Evolutionary conservation across 2,797 vertebrate genomes (phyloP).

Genomic region (Labeo calbasu): DNA sequence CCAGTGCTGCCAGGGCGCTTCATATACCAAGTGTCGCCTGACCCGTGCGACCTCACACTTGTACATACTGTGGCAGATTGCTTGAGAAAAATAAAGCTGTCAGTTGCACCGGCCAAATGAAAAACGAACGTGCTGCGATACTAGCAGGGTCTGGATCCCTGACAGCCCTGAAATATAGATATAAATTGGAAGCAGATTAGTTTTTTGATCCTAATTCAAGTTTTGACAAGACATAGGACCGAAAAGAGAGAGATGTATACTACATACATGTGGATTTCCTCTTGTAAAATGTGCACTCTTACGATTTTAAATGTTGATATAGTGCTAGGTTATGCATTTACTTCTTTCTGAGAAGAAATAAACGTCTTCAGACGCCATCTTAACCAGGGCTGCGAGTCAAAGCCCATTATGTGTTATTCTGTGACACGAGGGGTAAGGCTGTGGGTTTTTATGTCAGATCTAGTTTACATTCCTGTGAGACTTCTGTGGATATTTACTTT

Average conservation of each 20-base stretch:
- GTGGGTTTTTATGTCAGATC: slow-evolving; percentile 23
- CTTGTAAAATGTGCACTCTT: slow-evolving; percentile 45
- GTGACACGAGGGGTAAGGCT: background rate
- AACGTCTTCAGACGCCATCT: background rate
- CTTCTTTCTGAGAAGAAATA: background rate
- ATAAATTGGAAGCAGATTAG: slow-evolving; percentile 98
- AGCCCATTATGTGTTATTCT: background rate
- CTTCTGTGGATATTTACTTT: slow-evolving; percentile 1
- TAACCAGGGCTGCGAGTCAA: background rate
- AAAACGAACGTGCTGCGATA: slow-evolving; percentile 90
- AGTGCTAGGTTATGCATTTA: background rate
- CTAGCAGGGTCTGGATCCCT: slow-evolving; percentile 81
- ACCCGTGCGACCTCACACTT: slow-evolving; percentile 90
- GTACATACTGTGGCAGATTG: slow-evolving; percentile 96
- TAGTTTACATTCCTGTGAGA: slow-evolving; percentile 20
- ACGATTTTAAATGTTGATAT: background rate
- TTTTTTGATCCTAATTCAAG: slow-evolving; percentile 95
- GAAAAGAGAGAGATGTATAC: slow-evolving; percentile 60
- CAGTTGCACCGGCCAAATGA: slow-evolving; percentile 96
- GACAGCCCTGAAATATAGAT: slow-evolving; percentile 99
- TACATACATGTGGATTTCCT: slow-evolving; percentile 52
- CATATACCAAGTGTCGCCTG: slow-evolving; percentile 81
- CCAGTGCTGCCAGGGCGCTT: slow-evolving; percentile 84
- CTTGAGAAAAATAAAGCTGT: slow-evolving; percentile 99
- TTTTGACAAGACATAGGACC: slow-evolving; percentile 89